Evolutionary conservation across 1,140 invertebrate genomes (phyloP).

Genomic region (Pissodes strobi): DNA sequence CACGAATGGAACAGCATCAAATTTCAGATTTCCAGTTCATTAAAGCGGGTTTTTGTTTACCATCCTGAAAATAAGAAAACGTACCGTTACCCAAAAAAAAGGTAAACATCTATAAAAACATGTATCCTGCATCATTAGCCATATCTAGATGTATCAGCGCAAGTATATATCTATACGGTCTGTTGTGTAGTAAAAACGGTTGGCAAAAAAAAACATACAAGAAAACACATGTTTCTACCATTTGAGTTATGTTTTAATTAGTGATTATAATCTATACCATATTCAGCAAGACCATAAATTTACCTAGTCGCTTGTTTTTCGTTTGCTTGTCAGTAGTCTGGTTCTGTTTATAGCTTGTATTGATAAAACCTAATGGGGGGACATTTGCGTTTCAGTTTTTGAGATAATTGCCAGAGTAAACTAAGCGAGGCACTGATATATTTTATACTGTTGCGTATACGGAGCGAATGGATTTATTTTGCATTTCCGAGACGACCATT

Average conservation of each 20-base stretch:
- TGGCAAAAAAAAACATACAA: neutral
- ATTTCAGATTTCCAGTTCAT: too few relatives aligned
- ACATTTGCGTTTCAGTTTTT: slow-evolving; percentile 21
- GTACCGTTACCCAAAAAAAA: too few relatives aligned
- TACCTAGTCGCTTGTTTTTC: slow-evolving; percentile 22
- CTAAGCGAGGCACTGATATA: neutral
- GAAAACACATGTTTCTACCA: slow-evolving; percentile 30
- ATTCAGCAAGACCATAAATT: slow-evolving; percentile 27
- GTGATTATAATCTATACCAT: slow-evolving; percentile 29
- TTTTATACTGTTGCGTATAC: too few relatives aligned
- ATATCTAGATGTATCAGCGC: too few relatives aligned
- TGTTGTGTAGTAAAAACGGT: slow-evolving; percentile 1
- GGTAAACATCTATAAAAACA: too few relatives aligned
- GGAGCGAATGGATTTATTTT: too few relatives aligned
- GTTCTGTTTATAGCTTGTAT: slow-evolving; percentile 11
- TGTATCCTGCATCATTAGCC: too few relatives aligned
- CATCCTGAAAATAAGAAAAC: too few relatives aligned
- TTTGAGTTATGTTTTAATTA: slow-evolving; percentile 35
- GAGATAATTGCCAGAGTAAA: slow-evolving; percentile 16
- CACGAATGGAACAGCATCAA: too few relatives aligned
- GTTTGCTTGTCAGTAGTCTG: slow-evolving; percentile 12
- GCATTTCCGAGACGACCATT: too few relatives aligned
- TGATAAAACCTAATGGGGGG: slow-evolving; percentile 12
- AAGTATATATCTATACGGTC: neutral
- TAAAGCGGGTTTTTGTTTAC: too few relatives aligned